phyloP scores from a whole-genome alignment of 2,888 invertebrate species.

The Phlogophora meticulosa region DNA sequence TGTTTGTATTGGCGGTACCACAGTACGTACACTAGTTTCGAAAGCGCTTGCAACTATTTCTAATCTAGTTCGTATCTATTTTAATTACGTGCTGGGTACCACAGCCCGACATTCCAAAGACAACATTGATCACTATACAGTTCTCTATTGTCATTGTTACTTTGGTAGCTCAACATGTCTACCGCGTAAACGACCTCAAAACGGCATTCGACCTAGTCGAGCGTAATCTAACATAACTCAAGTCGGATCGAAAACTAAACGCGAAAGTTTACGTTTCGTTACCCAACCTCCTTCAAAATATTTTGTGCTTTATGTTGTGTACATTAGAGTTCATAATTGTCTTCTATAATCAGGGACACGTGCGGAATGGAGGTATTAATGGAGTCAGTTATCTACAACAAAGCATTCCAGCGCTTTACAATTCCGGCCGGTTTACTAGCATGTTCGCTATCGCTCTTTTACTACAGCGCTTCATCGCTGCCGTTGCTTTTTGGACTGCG shows the following conservation, averaged over 20 bases:
- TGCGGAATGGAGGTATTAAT: conserved; percentile 91
- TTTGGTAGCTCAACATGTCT: conserved; percentile 76
- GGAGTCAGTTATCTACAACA: conserved; percentile 81
- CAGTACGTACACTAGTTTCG: conserved; percentile 74
- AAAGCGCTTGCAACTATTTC: conserved; percentile 82
- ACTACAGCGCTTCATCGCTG: conserved; percentile 85
- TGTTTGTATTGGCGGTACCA: conserved; percentile 64
- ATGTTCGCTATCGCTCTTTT: conserved; percentile 64
- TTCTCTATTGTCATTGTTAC: conserved; percentile 74
- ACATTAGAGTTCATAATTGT: conserved; percentile 77
- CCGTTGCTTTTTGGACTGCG: conserved; percentile 78
- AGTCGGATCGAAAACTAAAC: conserved; percentile 87
- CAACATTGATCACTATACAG: conserved; percentile 74
- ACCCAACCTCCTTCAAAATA: conserved; percentile 62
- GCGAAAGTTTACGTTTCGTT: conserved; percentile 88
- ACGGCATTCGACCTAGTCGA: conserved; percentile 90
- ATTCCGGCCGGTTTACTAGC: conserved; percentile 69
- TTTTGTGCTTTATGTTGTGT: conserved; percentile 65
- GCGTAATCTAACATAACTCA: conserved; percentile 88
- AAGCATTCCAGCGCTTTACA: conserved; percentile 84
- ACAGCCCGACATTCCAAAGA: conserved; percentile 75
- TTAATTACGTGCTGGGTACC: conserved; percentile 77
- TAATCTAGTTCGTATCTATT: conserved; percentile 84
- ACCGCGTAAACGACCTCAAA: conserved; percentile 89
- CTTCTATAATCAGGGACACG: conserved; percentile 80